Conservation (phyloP, 2,797 vertebrate species). For the Rallus crepitans region DNA sequence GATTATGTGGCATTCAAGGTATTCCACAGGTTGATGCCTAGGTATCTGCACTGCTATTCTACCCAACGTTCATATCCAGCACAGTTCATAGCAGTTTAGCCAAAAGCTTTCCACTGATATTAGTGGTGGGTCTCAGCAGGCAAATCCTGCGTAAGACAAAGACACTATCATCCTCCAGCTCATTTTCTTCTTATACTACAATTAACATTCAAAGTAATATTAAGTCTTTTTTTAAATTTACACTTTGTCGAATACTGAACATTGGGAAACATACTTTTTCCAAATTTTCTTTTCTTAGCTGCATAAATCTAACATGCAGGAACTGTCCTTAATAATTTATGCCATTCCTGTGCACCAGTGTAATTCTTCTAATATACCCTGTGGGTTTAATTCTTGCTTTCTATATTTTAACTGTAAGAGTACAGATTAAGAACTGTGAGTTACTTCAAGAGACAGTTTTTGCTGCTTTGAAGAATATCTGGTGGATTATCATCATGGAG, state of each 20-base stretch:
- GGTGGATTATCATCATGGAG: not conserved
- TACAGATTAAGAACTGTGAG: not conserved
- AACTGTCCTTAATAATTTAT: not conserved
- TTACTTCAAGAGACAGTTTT: not conserved
- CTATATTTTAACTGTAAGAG: not conserved
- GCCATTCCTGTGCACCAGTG: not conserved
- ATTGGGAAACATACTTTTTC: not conserved
- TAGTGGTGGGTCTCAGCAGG: not conserved
- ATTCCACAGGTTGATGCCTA: not conserved
- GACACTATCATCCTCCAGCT: not conserved
- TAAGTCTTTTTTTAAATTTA: not conserved
- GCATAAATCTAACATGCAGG: not conserved
- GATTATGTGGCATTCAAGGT: not conserved
- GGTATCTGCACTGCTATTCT: not conserved
- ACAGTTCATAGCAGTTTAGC: not conserved
- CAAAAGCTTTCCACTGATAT: not conserved
- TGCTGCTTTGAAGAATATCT: not conserved
- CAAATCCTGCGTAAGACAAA: not conserved
- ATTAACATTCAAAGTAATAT: not conserved
- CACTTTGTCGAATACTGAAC: not conserved
- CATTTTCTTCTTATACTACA: not conserved
- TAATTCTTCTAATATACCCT: not conserved
- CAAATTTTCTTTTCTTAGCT: not conserved
- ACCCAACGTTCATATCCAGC: not conserved
- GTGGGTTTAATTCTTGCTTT: not conserved